Evolutionary conservation across 2,888 invertebrate genomes (phyloP).

Genomic region (Calephelis perditalis): DNA sequence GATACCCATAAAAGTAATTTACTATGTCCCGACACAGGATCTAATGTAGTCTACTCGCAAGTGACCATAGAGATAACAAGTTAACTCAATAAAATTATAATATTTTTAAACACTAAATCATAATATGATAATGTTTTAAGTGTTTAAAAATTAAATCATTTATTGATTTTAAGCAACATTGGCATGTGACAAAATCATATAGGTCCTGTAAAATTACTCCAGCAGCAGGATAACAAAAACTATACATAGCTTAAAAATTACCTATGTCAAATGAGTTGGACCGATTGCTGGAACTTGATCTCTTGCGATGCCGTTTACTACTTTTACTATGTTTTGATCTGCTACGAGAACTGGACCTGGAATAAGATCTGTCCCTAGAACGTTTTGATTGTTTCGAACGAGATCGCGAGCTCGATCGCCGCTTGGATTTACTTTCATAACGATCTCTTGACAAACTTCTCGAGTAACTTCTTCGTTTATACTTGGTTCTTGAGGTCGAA

Average conservation of each 20-base stretch:
- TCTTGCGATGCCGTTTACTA: slow-evolving; percentile 47
- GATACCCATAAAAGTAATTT: no score
- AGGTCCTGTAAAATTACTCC: no score
- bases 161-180: no score
- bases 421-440: slow-evolving; percentile 56
- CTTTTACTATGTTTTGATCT: slow-evolving; percentile 49
- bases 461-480: slow-evolving; percentile 56
- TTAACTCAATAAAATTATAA: no score
- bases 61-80: no score
- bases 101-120: no score
- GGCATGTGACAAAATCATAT: no score
- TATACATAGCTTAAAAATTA: slow-evolving; percentile 27
- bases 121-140: no score
- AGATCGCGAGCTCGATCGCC: slow-evolving; percentile 52
- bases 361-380: slow-evolving; percentile 47
- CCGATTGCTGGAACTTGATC: slow-evolving; percentile 54
- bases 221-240: no score
- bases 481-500: slow-evolving; percentile 52
- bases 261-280: slow-evolving; percentile 65
- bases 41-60: no score
- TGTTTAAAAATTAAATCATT: no score
- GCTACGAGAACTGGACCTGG: slow-evolving; percentile 54
- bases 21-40: no score
- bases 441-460: slow-evolving; percentile 63
- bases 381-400: slow-evolving; percentile 44